Evolutionary conservation across 2,113 vertebrate genomes (phyloP).

Genomic region (Burhinus bistriatus): DNA sequence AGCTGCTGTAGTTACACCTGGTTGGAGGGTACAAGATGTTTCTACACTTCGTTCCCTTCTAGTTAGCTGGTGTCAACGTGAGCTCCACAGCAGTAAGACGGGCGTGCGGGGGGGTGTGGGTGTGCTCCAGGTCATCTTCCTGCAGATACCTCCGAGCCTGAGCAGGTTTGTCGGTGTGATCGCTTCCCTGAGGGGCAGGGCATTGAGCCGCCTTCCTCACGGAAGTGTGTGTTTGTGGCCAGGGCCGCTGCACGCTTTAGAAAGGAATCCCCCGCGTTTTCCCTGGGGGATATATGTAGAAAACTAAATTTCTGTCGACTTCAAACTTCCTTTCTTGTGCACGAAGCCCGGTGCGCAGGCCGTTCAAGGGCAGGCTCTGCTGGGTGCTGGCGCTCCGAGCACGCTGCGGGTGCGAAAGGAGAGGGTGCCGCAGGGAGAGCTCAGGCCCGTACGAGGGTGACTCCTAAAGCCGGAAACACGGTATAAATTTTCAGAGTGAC

Average conservation of each 20-base stretch:
- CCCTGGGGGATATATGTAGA: neutral
- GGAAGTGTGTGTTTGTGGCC: rapidly evolving
- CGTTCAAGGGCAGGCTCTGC: neutral
- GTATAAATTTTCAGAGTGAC: neutral
- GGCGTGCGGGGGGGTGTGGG: neutral
- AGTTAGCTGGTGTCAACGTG: neutral
- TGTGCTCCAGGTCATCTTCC: neutral
- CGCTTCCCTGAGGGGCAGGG: neutral
- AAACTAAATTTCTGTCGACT: rapidly evolving
- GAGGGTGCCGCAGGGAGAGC: neutral
- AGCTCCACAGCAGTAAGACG: neutral
- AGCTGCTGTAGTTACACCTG: neutral
- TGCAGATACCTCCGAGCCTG: neutral
- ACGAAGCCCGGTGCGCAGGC: too few relatives aligned
- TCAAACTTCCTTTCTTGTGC: neutral
- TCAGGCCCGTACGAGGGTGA: neutral
- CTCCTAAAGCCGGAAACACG: neutral
- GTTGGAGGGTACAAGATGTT: neutral
- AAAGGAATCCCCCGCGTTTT: neutral
- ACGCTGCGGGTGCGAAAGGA: neutral
- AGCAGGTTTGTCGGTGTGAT: neutral
- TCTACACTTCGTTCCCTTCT: neutral
- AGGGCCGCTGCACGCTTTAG: neutral
- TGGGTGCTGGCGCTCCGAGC: neutral
- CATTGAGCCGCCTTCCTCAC: neutral